Evolutionary conservation across 2,797 vertebrate genomes (phyloP).

Genomic region (Glyptemys insculpta): DNA sequence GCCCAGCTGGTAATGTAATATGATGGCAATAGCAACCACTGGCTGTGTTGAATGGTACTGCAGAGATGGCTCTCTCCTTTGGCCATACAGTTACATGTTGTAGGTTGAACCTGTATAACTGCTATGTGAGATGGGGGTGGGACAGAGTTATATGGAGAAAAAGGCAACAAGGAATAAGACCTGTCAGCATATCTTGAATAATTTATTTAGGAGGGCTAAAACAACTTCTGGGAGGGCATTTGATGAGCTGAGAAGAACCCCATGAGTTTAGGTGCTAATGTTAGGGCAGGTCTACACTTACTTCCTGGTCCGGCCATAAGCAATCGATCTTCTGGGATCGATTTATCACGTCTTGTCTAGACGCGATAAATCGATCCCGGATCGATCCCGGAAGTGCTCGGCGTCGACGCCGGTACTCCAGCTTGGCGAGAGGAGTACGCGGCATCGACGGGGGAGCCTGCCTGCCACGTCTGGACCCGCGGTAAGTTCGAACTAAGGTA

Average conservation of each 20-base stretch:
- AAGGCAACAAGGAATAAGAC: background rate
- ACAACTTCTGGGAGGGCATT: background rate
- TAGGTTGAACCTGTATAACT: background rate
- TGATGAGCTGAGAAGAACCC: background rate
- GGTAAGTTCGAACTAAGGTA: no score
- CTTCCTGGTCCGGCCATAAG: no score
- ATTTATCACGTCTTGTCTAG: no score
- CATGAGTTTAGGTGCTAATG: background rate
- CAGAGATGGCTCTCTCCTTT: background rate
- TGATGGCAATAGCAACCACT: background rate
- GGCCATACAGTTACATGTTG: background rate
- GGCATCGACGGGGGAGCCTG: no score
- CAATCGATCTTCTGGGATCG: no score
- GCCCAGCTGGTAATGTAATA: background rate
- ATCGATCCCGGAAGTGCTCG: no score
- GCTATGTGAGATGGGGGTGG: background rate
- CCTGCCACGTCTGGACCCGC: no score
- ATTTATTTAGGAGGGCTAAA: background rate
- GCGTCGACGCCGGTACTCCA: no score
- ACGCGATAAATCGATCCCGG: no score
- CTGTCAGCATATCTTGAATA: background rate
- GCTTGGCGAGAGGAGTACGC: no score
- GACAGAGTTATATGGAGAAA: background rate
- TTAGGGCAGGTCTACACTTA: no score
- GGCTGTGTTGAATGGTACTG: background rate